phyloP scores from a whole-genome alignment of 2,113 vertebrate species.

The Cephalopholis sonnerati region DNA sequence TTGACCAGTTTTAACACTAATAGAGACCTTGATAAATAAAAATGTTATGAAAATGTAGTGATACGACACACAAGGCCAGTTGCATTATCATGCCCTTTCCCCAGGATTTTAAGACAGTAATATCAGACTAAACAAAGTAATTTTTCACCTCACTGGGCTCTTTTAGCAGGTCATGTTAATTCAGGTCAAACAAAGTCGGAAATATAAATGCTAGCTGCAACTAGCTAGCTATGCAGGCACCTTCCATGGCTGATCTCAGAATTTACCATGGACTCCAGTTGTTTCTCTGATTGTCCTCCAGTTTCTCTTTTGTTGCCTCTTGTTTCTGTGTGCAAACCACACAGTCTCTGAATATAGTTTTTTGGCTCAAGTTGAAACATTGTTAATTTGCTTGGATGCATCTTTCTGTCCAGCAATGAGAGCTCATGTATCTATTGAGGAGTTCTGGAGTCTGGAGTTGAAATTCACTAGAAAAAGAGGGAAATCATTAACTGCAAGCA shows the following conservation, averaged over 20 bases:
- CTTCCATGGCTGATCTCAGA: not conserved
- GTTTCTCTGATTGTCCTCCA: not conserved
- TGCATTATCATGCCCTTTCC: not conserved
- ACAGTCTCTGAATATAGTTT: no score
- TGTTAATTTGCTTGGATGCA: not conserved
- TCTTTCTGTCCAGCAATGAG: not conserved
- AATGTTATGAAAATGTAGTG: not conserved
- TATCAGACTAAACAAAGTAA: not conserved
- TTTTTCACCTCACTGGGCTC: not conserved
- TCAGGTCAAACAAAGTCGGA: not conserved
- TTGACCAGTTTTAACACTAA: not conserved
- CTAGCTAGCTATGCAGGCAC: not conserved
- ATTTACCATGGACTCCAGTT: not conserved
- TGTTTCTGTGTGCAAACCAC: not conserved
- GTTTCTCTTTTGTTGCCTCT: not conserved
- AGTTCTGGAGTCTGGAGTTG: not conserved
- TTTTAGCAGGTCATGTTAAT: not conserved
- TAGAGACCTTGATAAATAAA: conserved; percentile 5
- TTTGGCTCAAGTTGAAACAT: not conserved
- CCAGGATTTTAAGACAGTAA: not conserved
- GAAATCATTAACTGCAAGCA: not conserved
- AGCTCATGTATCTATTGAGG: not conserved
- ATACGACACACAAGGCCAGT: not conserved
- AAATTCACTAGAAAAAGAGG: not conserved
- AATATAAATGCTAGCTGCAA: not conserved